Percentiles rank a stretch among this genome's conserved stretches.
These are phyloP conservation scores for Molorchus minor DNA, from an alignment of 2,888 invertebrate genomes.

Conservation along the genomic window DNA sequence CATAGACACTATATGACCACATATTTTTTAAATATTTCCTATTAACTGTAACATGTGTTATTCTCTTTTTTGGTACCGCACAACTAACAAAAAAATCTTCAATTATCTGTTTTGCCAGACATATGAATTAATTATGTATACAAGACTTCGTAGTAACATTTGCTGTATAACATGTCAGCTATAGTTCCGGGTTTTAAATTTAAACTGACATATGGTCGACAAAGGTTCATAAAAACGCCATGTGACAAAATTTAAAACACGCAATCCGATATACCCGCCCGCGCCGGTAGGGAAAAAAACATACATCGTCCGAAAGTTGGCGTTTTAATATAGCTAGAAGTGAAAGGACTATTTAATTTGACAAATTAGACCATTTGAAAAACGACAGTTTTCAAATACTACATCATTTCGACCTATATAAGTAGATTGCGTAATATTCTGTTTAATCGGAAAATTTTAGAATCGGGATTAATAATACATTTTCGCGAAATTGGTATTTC, in stretches of 20 bases:
- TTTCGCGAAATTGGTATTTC: too few species aligned
- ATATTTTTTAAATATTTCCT: too few species aligned
- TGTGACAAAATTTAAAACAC: conserved; percentile 33
- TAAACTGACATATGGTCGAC: conserved; percentile 29
- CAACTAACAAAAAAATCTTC: neutral
- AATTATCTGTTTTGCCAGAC: neutral
- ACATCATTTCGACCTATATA: too few species aligned
- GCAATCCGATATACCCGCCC: conserved; percentile 24
- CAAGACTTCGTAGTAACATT: conserved; percentile 8
- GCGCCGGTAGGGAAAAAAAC: conserved; percentile 3
- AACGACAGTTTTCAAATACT: too few species aligned
- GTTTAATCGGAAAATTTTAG: too few species aligned
- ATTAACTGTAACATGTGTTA: neutral
- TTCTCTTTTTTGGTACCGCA: neutral
- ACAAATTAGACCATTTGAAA: too few species aligned
- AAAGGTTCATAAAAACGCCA: conserved; percentile 30
- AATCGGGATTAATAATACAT: too few species aligned
- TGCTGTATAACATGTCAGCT: conserved; percentile 15
- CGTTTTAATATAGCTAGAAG: too few species aligned
- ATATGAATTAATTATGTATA: conserved; percentile 15
- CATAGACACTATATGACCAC: too few species aligned
- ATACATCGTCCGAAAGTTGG: conserved; percentile 1
- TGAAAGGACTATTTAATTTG: too few species aligned
- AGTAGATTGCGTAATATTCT: too few species aligned
- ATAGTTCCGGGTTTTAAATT: conserved; percentile 37